phyloP scores from a whole-genome alignment of 2,888 invertebrate species.

The Ernsta delagoae region DNA sequence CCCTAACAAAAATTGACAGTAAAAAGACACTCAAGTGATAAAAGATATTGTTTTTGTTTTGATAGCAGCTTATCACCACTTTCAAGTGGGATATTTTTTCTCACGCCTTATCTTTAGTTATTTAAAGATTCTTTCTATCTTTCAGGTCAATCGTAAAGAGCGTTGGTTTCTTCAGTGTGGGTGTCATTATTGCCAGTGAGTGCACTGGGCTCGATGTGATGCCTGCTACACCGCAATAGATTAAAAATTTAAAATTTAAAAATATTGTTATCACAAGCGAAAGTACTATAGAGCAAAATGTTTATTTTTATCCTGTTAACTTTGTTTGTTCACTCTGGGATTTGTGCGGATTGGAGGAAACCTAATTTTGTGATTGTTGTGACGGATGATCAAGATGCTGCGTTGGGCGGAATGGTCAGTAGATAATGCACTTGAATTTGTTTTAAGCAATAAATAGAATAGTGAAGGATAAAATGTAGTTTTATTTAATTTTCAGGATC shows the following conservation, averaged over 20 bases:
- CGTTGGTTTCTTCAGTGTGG: conserved; percentile 90
- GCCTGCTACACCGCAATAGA: conserved; percentile 83
- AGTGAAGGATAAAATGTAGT: conserved; percentile 53
- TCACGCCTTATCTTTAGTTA: conserved; percentile 27
- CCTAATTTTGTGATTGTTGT: conserved; percentile 92
- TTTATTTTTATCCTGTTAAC: conserved; percentile 68
- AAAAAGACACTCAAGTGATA: neutral
- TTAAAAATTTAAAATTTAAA: neutral
- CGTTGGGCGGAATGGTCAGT: conserved; percentile 91
- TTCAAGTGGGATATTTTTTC: neutral
- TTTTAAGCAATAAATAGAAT: conserved; percentile 62
- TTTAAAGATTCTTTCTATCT: conserved; percentile 53
- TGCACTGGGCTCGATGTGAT: conserved; percentile 90
- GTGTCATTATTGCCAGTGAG: conserved; percentile 91
- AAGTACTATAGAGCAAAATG: conserved; percentile 64
- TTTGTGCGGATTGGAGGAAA: conserved; percentile 51
- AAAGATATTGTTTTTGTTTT: neutral
- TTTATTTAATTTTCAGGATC: conserved; percentile 83
- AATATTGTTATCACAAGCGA: conserved; percentile 32
- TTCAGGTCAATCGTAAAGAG: conserved; percentile 93
- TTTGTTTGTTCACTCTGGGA: conserved; percentile 49
- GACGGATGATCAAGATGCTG: conserved; percentile 94
- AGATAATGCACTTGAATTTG: conserved; percentile 46
- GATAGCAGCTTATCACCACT: neutral
- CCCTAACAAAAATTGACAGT: no score